Evolutionary conservation across 2,113 vertebrate species (phyloP).

Genomic region (Myotis davidii): DNA sequence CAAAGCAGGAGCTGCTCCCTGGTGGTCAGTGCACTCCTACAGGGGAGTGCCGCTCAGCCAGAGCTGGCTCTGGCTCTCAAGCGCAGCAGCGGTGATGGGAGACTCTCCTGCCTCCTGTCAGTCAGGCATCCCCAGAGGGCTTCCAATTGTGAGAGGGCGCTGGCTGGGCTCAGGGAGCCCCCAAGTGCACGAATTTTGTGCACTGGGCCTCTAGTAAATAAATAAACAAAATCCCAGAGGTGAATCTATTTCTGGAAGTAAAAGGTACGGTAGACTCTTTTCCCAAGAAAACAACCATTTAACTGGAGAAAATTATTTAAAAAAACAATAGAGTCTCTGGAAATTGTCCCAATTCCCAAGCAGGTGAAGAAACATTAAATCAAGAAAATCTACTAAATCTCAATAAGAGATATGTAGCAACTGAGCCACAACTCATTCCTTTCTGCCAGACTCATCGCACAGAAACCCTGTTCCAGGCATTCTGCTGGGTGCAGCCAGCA

Average conservation of each 20-base stretch:
- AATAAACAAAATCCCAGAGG: not conserved
- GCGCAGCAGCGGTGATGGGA: no score
- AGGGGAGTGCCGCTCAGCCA: no score
- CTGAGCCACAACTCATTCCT: not conserved
- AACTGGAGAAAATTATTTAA: not conserved
- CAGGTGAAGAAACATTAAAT: not conserved
- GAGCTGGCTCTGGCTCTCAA: no score
- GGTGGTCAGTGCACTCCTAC: no score
- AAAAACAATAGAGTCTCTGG: not conserved
- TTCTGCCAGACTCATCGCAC: not conserved
- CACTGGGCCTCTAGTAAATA: no score
- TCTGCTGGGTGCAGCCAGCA: not conserved
- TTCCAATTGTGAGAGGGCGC: no score
- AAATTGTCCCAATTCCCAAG: not conserved
- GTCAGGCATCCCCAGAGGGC: no score
- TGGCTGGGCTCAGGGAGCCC: no score
- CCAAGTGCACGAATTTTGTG: no score
- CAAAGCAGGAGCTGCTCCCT: no score
- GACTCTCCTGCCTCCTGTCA: no score
- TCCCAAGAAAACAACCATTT: not conserved
- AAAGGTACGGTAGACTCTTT: not conserved
- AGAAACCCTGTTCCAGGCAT: not conserved
- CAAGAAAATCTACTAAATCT: not conserved
- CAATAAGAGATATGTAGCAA: not conserved
- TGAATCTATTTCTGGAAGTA: not conserved